Percentiles rank a stretch among this genome's conserved stretches.
Conservation (phyloP, 2,888 invertebrate species). For the Palloptera scutellata region DNA sequence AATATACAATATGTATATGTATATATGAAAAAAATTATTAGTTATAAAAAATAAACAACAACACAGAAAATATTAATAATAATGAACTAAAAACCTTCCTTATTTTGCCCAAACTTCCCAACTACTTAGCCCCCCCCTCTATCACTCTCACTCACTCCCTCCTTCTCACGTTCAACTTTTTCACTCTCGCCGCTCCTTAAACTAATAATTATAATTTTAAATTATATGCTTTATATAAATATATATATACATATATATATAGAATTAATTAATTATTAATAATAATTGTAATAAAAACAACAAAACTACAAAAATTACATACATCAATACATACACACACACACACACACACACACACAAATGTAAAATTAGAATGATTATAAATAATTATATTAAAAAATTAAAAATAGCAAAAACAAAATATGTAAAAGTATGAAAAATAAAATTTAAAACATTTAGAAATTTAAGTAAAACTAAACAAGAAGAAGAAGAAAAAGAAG, state of each 20-base stretch:
- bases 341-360: not conserved
- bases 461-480: not conserved
- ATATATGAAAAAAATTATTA: not conserved
- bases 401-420: constrained; percentile 15
- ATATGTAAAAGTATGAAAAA: constrained; percentile 1
- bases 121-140: not conserved
- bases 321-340: not conserved
- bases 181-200: not conserved
- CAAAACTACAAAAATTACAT: not conserved
- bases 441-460: no score
- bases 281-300: constrained; percentile 9
- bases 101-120: not conserved
- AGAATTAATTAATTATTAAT: constrained; percentile 10
- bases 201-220: not conserved
- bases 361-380: not conserved
- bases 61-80: not conserved
- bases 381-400: constrained; percentile 21
- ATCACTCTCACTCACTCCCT: not conserved
- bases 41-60: not conserved
- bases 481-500: constrained; percentile 19
- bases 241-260: constrained; percentile 16
- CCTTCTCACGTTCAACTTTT: not conserved
- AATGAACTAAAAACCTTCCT: not conserved
- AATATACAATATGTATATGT: no score
- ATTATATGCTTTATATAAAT: constrained; percentile 25